Evolutionary conservation across 2,888 invertebrate species (phyloP).

Genomic region (Branchipolynoe longqiensis): DNA sequence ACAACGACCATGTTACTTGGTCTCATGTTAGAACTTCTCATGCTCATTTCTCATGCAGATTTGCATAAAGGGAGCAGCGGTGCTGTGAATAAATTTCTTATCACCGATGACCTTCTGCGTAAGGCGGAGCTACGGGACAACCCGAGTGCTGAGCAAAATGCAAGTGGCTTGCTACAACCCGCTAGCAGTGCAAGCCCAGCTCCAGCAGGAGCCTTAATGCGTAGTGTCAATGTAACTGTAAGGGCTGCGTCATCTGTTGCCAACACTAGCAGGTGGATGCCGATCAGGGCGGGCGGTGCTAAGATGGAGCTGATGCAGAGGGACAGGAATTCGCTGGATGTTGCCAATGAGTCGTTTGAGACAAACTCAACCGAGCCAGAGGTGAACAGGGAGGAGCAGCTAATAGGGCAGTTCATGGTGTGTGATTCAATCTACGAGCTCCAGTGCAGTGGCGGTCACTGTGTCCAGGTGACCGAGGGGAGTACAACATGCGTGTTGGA

Average conservation of each 20-base stretch:
- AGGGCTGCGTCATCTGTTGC: neutral
- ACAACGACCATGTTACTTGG: constrained; percentile 16
- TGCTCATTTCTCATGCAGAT: neutral
- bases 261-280: neutral
- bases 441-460: constrained; percentile 32
- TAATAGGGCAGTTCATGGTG: constrained; percentile 6
- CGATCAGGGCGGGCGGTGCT: neutral
- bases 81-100: constrained; percentile 30
- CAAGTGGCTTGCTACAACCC: neutral
- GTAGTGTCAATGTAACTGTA: neutral
- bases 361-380: neutral
- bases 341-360: neutral
- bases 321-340: neutral
- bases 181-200: neutral
- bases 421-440: constrained; percentile 30
- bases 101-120: constrained; percentile 31
- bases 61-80: constrained; percentile 12
- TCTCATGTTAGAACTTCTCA: constrained; percentile 29
- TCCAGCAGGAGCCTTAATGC: neutral
- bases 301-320: constrained; percentile 42
- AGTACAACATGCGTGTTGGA: constrained; percentile 8
- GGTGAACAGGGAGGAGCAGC: constrained; percentile 15
- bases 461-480: constrained; percentile 28
- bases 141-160: neutral
- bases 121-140: constrained; percentile 20